Evolutionary conservation across 1,140 invertebrate species (phyloP).

Genomic region (Rhizoglyphus robini): DNA sequence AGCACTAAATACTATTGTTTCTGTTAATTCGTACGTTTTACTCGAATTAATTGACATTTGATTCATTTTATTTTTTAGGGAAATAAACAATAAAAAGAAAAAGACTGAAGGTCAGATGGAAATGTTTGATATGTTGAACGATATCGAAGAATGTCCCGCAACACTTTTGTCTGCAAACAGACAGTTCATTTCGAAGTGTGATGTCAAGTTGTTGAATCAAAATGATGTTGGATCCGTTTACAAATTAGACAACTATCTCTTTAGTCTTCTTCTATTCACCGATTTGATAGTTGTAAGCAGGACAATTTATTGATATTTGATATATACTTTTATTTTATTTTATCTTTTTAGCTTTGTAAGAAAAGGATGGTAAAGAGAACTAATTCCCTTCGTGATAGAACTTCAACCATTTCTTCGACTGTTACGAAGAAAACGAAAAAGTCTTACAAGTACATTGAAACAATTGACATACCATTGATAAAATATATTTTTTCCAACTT

Average conservation of each 20-base stretch:
- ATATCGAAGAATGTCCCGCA: constrained; percentile 84
- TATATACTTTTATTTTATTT: constrained; percentile 11
- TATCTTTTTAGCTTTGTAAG: constrained; percentile 53
- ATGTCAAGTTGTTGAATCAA: constrained; percentile 38
- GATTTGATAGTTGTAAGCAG: constrained; percentile 69
- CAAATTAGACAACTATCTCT: constrained; percentile 6
- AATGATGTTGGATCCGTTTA: not conserved
- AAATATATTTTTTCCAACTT: constrained; percentile 1
- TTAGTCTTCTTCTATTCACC: constrained; percentile 81
- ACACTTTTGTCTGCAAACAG: constrained; percentile 20
- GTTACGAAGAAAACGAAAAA: constrained; percentile 13
- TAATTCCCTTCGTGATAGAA: constrained; percentile 36
- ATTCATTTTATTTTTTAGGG: constrained; percentile 34
- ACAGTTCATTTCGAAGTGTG: constrained; percentile 55
- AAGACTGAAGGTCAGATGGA: constrained; percentile 84
- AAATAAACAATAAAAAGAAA: constrained; percentile 93
- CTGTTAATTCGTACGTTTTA: constrained; percentile 20
- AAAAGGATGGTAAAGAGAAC: constrained; percentile 57
- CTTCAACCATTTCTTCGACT: not conserved
- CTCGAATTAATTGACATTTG: too few species aligned
- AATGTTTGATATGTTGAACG: constrained; percentile 93
- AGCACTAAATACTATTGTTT: constrained; percentile 20
- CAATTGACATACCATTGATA: constrained; percentile 1
- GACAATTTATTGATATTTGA: not conserved
- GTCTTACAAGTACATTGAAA: constrained; percentile 20